Evolutionary conservation across 1,140 invertebrate genomes (phyloP).

Genomic region (Oncopeltus fasciatus): DNA sequence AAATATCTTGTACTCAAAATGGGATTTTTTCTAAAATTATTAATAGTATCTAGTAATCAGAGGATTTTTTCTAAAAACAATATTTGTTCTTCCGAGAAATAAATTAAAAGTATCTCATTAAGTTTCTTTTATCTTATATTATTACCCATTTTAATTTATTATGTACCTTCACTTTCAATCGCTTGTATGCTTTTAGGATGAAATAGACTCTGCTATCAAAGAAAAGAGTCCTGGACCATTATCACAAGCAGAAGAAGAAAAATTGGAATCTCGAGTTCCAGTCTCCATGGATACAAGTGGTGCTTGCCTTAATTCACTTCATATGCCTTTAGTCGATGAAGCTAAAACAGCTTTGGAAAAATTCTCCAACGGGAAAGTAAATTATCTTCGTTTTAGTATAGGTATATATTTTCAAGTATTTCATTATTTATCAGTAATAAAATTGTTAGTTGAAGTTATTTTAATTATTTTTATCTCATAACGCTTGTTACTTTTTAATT

Average conservation of each 20-base stretch:
- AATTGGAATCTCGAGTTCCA: not conserved
- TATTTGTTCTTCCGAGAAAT: too few relatives aligned
- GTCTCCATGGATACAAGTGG: not conserved
- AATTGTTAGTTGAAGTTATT: too few relatives aligned
- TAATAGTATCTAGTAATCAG: too few relatives aligned
- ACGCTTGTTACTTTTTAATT: too few relatives aligned
- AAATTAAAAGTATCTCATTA: too few relatives aligned
- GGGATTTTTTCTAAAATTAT: too few relatives aligned
- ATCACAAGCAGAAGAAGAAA: not conserved
- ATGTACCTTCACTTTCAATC: not conserved
- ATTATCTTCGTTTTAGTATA: constrained; percentile 66
- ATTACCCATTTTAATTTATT: too few relatives aligned
- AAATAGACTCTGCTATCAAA: not conserved
- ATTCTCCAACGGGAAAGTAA: constrained; percentile 32
- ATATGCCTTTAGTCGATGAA: constrained; percentile 5
- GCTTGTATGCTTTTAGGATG: not conserved
- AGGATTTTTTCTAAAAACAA: too few relatives aligned
- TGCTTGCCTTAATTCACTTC: not conserved
- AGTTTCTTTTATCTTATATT: too few relatives aligned
- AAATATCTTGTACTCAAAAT: too few relatives aligned
- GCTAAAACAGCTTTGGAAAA: constrained; percentile 42
- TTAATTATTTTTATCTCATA: too few relatives aligned
- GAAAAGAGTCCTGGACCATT: not conserved
- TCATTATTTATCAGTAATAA: too few relatives aligned
- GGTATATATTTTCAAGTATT: constrained; percentile 30